Evolutionary conservation across 92 coral and sea anemone species (phyloP), one percentile per base, ranked within the genome.

Genomic region (Porites lobata): DNA sequence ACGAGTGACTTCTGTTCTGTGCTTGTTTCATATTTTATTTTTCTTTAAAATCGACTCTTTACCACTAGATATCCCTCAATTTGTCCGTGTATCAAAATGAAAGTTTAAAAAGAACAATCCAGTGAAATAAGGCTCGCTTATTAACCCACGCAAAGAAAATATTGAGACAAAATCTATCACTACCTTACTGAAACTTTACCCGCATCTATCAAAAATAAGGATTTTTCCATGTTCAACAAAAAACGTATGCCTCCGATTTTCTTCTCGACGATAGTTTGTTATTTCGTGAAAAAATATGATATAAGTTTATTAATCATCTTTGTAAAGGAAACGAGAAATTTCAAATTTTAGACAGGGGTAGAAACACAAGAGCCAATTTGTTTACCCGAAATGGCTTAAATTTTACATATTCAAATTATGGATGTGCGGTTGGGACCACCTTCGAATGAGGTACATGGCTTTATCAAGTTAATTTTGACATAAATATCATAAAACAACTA

Each of bases 21-120:
- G 91, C 85, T 91, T 91, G 88, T 91, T 87, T 71, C 76, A n/a
- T 20, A 65, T 61, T 81, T 72, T 77, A 67, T 87, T 50, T 82
- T 29, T 62, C 77, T 8, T 32, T 18, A 77, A 69, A 65, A 76
- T 53, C 70, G 62, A 38, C 71, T 78, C 51, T 43, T 24, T 14
- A 12, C 56, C 9, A 15, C 3, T 0, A 10, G 32, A 10, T 65
- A 59, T 24, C 22, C n/a, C 1, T 7, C 8, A 50, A 1, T 12
- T 8, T 10, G 9, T 0, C 43, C 63, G n/a, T 18, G 24, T 14
- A 9, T 14, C 47, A 18, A 73, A 19, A n/a, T 0, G 9, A 51
- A 18, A 72, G 5, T 10, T 38, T 22, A 8, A 10, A 19, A 8
- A 12, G 10, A 62, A 72, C 72, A 47, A 7, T 22, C 12, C 1